Conservation (phyloP, 2,113 vertebrate genomes). For the Chascanopsetta lugubris region DNA sequence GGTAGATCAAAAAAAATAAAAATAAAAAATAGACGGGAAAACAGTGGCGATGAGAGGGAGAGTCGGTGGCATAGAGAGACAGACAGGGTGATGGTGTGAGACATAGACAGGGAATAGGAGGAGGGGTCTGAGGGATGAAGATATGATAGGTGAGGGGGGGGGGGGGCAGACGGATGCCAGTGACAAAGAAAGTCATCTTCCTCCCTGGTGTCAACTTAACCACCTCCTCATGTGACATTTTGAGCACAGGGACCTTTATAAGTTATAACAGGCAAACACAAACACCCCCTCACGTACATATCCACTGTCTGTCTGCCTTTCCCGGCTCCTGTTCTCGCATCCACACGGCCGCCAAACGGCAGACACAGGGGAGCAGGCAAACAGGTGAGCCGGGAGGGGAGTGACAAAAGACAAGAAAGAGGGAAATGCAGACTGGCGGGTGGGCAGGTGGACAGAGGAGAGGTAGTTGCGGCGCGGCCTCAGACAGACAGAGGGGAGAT, state of each 20-base stretch:
- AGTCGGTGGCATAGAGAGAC: conserved; percentile 32
- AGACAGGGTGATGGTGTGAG: conserved; percentile 22
- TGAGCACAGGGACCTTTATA: conserved; percentile 22
- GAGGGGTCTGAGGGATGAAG: conserved; percentile 37
- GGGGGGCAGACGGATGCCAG: not conserved
- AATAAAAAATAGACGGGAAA: too few relatives aligned
- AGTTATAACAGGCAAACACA: conserved; percentile 16
- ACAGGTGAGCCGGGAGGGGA: conserved; percentile 23
- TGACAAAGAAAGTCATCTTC: conserved; percentile 22
- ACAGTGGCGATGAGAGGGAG: conserved; percentile 26
- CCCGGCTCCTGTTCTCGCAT: not conserved
- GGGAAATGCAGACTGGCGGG: conserved; percentile 10
- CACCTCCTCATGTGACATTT: conserved; percentile 35
- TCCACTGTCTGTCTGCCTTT: conserved; percentile 6
- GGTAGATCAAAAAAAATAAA: too few relatives aligned
- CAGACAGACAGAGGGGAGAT: conserved; percentile 19
- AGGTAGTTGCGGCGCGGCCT: conserved; percentile 29
- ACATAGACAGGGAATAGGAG: conserved; percentile 33
- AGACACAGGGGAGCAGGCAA: conserved; percentile 16
- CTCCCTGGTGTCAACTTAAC: conserved; percentile 27
- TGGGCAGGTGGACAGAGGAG: conserved; percentile 29
- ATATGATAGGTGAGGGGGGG: conserved; percentile 14
- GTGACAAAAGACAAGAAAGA: conserved; percentile 1
- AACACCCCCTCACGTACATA: conserved; percentile 8
- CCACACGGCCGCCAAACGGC: conserved; percentile 17